Conservation (phyloP, 2,113 vertebrate genomes). For the Chionomys nivalis region DNA sequence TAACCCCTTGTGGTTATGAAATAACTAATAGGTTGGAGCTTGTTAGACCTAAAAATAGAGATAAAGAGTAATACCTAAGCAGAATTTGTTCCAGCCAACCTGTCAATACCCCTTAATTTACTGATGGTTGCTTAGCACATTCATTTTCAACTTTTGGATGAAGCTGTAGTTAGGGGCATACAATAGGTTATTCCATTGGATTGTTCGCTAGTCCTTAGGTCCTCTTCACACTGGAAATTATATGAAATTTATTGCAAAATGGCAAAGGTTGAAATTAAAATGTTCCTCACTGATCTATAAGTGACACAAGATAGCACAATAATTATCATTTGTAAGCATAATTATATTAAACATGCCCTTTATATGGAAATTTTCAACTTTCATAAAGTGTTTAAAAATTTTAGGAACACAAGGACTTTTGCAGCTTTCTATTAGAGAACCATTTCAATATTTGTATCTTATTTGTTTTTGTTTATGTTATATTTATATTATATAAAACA, state of each 20-base stretch:
- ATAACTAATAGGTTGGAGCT: neutral
- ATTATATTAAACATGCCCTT: slow-evolving; percentile 12
- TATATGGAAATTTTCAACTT: neutral
- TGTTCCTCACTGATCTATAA: neutral
- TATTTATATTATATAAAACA: neutral
- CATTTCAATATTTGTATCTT: neutral
- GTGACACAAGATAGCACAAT: neutral
- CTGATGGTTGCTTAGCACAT: neutral
- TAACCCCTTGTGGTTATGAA: neutral
- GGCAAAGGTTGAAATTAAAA: slow-evolving; percentile 50
- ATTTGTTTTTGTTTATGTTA: neutral
- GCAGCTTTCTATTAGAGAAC: neutral
- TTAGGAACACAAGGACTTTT: neutral
- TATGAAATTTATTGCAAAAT: neutral
- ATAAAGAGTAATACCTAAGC: neutral
- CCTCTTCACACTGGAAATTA: neutral
- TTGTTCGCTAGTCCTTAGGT: neutral
- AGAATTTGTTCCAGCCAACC: neutral
- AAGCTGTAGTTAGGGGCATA: neutral
- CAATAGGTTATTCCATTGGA: neutral
- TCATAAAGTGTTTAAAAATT: slow-evolving; percentile 2
- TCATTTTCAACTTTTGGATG: neutral
- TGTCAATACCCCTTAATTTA: neutral
- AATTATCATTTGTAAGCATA: neutral
- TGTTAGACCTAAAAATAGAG: slow-evolving; percentile 5